These are phyloP conservation scores for Aurelia coerulea DNA, from an alignment of 30 jellyfish, hydroid and myxozoan genomes.

Conservation along the genomic window DNA sequence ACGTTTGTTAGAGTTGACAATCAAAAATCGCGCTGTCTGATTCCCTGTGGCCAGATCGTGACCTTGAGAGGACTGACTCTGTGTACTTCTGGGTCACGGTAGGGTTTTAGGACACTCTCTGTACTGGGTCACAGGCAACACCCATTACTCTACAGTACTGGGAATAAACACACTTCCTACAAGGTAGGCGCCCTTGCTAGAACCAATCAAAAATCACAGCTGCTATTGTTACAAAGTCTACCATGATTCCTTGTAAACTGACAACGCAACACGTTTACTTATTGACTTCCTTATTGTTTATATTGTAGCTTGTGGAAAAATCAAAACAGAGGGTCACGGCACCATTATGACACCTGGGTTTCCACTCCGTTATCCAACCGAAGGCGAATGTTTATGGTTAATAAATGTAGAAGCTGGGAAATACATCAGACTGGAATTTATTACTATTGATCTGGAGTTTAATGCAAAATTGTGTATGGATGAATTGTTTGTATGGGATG, in stretches of 20 bases:
- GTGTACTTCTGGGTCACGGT: too few relatives aligned
- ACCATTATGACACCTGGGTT: constrained; percentile 86
- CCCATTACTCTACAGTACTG: too few relatives aligned
- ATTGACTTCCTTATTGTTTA: background rate
- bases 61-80: too few relatives aligned
- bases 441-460: constrained; percentile 82
- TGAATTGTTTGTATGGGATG: constrained; percentile 76
- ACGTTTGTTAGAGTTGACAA: too few relatives aligned
- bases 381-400: constrained; percentile 84
- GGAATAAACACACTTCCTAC: too few relatives aligned
- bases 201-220: too few relatives aligned
- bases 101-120: too few relatives aligned
- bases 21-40: too few relatives aligned
- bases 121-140: too few relatives aligned
- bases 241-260: background rate
- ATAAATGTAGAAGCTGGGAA: constrained; percentile 68
- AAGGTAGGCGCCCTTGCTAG: too few relatives aligned
- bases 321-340: constrained; percentile 32
- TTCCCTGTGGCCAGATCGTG: too few relatives aligned
- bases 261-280: background rate
- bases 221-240: too few relatives aligned
- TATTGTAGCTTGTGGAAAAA: constrained; percentile 74
- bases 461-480: constrained; percentile 82
- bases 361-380: constrained; percentile 89
- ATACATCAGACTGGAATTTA: constrained; percentile 73